Evolutionary conservation across 2,113 vertebrate genomes (phyloP).

Genomic region (Ailurus styani): DNA sequence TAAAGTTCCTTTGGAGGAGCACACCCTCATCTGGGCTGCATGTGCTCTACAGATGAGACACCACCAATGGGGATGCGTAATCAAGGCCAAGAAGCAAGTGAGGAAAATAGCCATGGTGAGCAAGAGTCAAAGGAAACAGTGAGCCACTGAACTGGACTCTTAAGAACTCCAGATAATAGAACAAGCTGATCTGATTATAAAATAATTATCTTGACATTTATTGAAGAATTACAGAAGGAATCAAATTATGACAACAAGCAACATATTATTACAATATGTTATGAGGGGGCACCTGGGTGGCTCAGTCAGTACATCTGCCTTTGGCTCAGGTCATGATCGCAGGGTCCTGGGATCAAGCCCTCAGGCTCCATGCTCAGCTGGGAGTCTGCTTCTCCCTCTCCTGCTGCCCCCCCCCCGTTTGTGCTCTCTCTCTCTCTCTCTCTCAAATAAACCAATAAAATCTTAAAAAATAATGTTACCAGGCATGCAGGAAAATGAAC

Average conservation of each 20-base stretch:
- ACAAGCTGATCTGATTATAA: neutral
- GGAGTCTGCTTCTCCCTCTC: neutral
- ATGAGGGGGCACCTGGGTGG: neutral
- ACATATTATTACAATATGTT: neutral
- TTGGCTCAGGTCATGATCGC: neutral
- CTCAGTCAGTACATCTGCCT: neutral
- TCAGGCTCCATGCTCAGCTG: neutral
- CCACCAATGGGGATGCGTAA: fast-evolving
- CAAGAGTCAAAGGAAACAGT: neutral
- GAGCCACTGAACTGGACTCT: neutral
- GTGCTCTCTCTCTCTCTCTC: neutral
- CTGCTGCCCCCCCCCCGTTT: neutral
- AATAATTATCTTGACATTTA: neutral
- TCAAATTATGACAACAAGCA: neutral
- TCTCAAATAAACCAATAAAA: neutral
- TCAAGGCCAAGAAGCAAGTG: neutral
- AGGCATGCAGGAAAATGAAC: neutral
- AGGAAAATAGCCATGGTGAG: neutral
- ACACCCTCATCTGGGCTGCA: neutral
- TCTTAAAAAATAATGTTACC: neutral
- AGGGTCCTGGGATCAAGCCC: neutral
- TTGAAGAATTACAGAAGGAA: neutral
- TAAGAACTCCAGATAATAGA: neutral
- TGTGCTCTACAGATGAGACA: neutral
- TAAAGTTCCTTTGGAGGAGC: neutral